These are phyloP conservation scores for Diabrotica virgifera DNA, from an alignment of 1,140 invertebrate genomes.

Conservation along the genomic window DNA sequence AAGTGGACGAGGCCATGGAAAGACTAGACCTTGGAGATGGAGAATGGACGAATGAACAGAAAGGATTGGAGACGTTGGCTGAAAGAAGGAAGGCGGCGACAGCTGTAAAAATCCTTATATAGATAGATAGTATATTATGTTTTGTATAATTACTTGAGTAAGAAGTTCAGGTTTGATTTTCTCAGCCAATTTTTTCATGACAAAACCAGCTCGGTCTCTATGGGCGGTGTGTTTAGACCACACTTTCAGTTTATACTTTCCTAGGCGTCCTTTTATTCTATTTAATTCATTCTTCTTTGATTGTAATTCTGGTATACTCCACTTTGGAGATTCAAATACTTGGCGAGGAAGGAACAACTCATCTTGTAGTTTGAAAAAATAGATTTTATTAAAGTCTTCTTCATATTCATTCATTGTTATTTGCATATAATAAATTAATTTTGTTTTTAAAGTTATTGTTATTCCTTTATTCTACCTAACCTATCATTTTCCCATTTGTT, in stretches of 20 bases:
- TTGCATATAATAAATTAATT: background rate
- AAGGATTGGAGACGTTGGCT: too few relatives aligned
- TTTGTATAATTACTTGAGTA: constrained; percentile 60
- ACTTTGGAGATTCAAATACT: constrained; percentile 15
- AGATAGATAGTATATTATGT: too few relatives aligned
- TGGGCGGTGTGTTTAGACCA: constrained; percentile 81
- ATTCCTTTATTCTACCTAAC: too few relatives aligned
- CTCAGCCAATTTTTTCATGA: constrained; percentile 61
- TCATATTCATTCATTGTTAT: constrained; percentile 17
- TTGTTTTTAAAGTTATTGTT: too few relatives aligned
- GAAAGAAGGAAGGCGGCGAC: too few relatives aligned
- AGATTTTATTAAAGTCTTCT: constrained; percentile 12
- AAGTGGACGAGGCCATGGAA: too few relatives aligned
- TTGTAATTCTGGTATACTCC: constrained; percentile 53
- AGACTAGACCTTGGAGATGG: too few relatives aligned
- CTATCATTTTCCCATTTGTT: too few relatives aligned
- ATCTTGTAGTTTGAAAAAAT: constrained; percentile 9
- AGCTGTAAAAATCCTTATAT: too few relatives aligned
- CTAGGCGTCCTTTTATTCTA: constrained; percentile 71
- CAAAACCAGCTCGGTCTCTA: constrained; percentile 66
- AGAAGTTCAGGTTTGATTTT: constrained; percentile 70
- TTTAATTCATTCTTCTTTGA: constrained; percentile 72
- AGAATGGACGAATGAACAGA: too few relatives aligned
- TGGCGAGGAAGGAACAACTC: background rate
- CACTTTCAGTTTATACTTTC: constrained; percentile 67